These are phyloP conservation scores for Puntigrus tetrazona DNA, from an alignment of 2,113 vertebrate species.

Conservation along the genomic window DNA sequence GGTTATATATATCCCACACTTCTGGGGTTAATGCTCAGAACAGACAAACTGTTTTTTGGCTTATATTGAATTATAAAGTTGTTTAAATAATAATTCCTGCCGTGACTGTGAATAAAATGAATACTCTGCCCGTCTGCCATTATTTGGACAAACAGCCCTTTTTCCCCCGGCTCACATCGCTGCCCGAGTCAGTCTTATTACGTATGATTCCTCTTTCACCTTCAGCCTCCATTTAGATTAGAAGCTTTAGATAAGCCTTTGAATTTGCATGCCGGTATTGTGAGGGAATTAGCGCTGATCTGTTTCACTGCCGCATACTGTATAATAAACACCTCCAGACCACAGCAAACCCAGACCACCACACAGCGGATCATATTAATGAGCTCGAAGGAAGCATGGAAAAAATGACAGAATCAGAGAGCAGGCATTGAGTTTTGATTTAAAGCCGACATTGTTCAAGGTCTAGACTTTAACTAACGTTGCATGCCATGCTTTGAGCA, in stretches of 20 bases:
- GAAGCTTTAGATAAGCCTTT: constrained; percentile 12
- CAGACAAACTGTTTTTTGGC: too few species aligned
- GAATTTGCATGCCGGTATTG: not conserved
- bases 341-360: not conserved
- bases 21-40: too few species aligned
- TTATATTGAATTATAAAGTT: too few species aligned
- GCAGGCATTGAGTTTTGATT: not conserved
- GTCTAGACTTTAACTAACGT: not conserved
- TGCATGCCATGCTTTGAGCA: not conserved
- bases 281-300: constrained; percentile 2
- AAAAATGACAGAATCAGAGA: not conserved
- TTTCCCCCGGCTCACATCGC: not conserved
- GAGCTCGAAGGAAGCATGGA: too few species aligned
- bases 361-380: not conserved
- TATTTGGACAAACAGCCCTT: not conserved
- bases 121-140: not conserved
- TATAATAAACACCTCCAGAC: constrained; percentile 44
- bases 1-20: too few species aligned
- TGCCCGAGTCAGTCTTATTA: not conserved
- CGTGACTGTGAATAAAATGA: too few species aligned
- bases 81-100: too few species aligned
- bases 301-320: constrained; percentile 40
- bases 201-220: not conserved
- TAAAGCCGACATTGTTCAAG: not conserved
- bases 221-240: not conserved